Base-by-base conservation (phyloP, 2,888 invertebrate species). In the Phaedon cochleariae region DNA sequence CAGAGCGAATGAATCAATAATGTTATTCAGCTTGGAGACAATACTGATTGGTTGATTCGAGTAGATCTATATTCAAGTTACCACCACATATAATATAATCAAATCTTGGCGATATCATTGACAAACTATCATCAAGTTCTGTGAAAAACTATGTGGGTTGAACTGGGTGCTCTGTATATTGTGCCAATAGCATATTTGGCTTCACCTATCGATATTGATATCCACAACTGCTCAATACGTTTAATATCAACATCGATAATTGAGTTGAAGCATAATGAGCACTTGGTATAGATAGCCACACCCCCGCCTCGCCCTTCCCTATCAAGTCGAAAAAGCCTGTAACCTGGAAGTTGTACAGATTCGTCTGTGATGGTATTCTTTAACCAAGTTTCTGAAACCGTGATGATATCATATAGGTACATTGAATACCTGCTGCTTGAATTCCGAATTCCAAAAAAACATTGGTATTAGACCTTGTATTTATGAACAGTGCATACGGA, bases 1-100 rank as follows among this genome's bases (percentile, higher is more conserved):
- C 48, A 48, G 18, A 48, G 15, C 48, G 18, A 48, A 48, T 48
- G 48, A 48, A 48, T 48, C 48, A 17, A 48, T 48, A 48, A 48
- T 48, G 17, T 48, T 20, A 48, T 48, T 48, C 7, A 48, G 20
- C 20, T 48, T n/a, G 48, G 17, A 17, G 9, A 48, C 48, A 48
- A 2, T 7, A 48, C 17, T 6, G 17, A 17, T 17, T 48, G 17
- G 48, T 17, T 6, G 18, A 17, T 17, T 48, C 18, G 2, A 17
- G 20, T 2, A 9, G 9, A 6, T 41, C 3, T 15, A 41, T 41
- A 41, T 41, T 41, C n/a, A 41, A 17, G 17, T 41, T 4, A 18
- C 48, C n/a, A 15, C 15, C 48, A 17, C n/a, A 48, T 10, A 48
- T 48, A 18, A 48, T 17, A 48, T 48, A 17, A 17, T 17, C 48